Percentiles rank a stretch among this genome's conserved stretches.
phyloP scores from a whole-genome alignment of 2,888 invertebrate genomes.

The Venustoraphidia nigricollis region DNA sequence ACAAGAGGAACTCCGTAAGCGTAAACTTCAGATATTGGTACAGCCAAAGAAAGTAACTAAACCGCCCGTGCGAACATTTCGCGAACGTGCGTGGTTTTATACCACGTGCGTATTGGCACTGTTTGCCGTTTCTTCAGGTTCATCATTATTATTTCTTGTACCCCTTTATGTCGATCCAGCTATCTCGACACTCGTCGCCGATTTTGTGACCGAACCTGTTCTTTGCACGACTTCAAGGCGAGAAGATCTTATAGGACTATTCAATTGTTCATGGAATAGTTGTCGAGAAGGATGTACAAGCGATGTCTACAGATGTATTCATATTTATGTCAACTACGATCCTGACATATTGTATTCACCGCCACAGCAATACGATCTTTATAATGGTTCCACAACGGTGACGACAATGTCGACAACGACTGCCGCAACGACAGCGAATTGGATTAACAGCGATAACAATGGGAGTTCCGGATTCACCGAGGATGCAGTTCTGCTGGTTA shows the following conservation, averaged over 20 bases:
- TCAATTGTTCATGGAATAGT: slow-evolving; percentile 68
- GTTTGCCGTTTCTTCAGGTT: slow-evolving; percentile 54
- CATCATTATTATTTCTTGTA: slow-evolving; percentile 55
- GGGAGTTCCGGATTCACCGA: slow-evolving; percentile 16
- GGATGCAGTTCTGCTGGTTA: slow-evolving; percentile 49
- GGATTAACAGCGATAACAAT: not conserved
- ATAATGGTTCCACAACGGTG: slow-evolving; percentile 1
- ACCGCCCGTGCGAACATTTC: slow-evolving; percentile 36
- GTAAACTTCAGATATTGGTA: slow-evolving; percentile 41
- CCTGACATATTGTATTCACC: slow-evolving; percentile 9
- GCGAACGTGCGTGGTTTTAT: slow-evolving; percentile 55
- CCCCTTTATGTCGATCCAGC: slow-evolving; percentile 58
- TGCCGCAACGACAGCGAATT: not conserved
- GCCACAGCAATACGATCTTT: slow-evolving; percentile 4
- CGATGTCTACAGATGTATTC: slow-evolving; percentile 52
- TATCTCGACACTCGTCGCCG: slow-evolving; percentile 50
- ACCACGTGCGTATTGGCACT: slow-evolving; percentile 53
- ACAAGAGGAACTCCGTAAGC: slow-evolving; percentile 50
- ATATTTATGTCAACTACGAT: slow-evolving; percentile 43
- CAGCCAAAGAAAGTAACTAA: slow-evolving; percentile 28
- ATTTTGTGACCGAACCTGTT: slow-evolving; percentile 59
- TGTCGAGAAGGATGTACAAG: slow-evolving; percentile 71
- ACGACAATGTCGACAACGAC: not conserved
- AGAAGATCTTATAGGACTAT: slow-evolving; percentile 54
- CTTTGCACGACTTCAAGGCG: slow-evolving; percentile 54